Evolutionary conservation across 1,140 invertebrate genomes (phyloP).

Genomic region (Drosophila lacertosa): DNA sequence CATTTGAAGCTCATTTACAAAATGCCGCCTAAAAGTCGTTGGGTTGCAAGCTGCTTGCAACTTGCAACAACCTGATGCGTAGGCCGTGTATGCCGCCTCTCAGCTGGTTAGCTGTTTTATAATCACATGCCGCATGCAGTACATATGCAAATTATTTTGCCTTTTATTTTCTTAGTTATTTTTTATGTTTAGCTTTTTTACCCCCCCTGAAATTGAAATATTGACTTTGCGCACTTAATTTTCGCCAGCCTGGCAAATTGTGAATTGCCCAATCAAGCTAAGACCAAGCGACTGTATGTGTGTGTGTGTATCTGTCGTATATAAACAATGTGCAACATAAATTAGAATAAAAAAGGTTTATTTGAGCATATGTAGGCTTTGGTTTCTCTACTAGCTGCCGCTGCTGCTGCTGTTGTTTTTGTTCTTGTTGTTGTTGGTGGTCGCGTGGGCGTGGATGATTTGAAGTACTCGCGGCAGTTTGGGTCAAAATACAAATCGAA

Average conservation of each 20-base stretch:
- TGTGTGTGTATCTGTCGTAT: constrained; percentile 11
- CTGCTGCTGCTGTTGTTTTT: too few relatives aligned
- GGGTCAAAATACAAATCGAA: constrained; percentile 33
- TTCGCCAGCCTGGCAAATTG: constrained; percentile 68
- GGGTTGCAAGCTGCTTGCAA: constrained; percentile 8
- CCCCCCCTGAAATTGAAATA: constrained; percentile 67
- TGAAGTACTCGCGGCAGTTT: constrained; percentile 39
- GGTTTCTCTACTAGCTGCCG: too few relatives aligned
- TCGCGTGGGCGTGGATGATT: constrained; percentile 43
- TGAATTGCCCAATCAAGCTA: constrained; percentile 70
- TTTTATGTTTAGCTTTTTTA: constrained; percentile 22
- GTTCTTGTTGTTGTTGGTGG: constrained; percentile 25
- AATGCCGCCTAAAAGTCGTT: constrained; percentile 44
- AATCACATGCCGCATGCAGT: constrained; percentile 44
- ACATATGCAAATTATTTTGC: constrained; percentile 61
- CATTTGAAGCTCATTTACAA: constrained; percentile 67
- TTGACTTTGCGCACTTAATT: constrained; percentile 81
- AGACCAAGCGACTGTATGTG: background rate
- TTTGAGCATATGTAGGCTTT: constrained; percentile 37
- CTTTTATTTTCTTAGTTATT: constrained; percentile 15
- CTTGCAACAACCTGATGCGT: constrained; percentile 42
- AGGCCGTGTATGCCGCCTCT: constrained; percentile 26
- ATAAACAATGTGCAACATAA: constrained; percentile 76
- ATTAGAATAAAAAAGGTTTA: constrained; percentile 67
- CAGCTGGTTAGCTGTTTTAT: constrained; percentile 58